Evolutionary conservation across 2,113 vertebrate genomes (phyloP).

Genomic region (Dipodomys ordii): DNA sequence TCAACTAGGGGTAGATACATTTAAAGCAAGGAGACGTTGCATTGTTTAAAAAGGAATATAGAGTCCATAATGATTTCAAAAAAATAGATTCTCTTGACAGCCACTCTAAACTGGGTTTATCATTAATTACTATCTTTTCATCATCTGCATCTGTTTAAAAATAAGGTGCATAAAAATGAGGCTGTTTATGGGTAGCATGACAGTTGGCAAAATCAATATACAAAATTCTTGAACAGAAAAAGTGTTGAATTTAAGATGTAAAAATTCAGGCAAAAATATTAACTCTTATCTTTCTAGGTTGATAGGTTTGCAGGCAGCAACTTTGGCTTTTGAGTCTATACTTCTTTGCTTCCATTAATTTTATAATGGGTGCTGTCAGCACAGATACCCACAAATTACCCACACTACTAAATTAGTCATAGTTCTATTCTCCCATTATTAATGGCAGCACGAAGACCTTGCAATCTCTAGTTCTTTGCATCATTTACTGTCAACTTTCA

Average conservation of each 20-base stretch:
- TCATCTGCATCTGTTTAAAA: constrained; percentile 67
- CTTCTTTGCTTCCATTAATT: background rate
- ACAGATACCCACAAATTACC: background rate
- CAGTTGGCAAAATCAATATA: constrained; percentile 48
- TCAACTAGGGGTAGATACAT: constrained; percentile 6
- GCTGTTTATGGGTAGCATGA: constrained; percentile 16
- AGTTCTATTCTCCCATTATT: constrained; percentile 73
- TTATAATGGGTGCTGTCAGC: background rate
- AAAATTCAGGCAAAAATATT: background rate
- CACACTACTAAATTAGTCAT: constrained; percentile 4
- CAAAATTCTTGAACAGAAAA: constrained; percentile 25
- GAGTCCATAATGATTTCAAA: constrained; percentile 60
- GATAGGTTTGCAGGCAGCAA: background rate
- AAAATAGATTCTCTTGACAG: constrained; percentile 69
- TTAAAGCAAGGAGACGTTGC: constrained; percentile 13
- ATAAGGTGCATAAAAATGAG: constrained; percentile 40
- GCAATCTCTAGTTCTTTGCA: constrained; percentile 79
- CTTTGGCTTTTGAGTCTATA: background rate
- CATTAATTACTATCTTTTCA: constrained; percentile 31
- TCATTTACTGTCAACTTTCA: constrained; percentile 80
- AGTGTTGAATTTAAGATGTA: constrained; percentile 24
- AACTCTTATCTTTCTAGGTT: background rate
- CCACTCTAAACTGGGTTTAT: constrained; percentile 65
- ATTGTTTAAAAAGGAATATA: constrained; percentile 39
- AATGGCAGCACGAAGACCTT: constrained; percentile 64